These are phyloP conservation scores for Pampus argenteus DNA, from an alignment of 2,797 vertebrate genomes.

Conservation along the genomic window DNA sequence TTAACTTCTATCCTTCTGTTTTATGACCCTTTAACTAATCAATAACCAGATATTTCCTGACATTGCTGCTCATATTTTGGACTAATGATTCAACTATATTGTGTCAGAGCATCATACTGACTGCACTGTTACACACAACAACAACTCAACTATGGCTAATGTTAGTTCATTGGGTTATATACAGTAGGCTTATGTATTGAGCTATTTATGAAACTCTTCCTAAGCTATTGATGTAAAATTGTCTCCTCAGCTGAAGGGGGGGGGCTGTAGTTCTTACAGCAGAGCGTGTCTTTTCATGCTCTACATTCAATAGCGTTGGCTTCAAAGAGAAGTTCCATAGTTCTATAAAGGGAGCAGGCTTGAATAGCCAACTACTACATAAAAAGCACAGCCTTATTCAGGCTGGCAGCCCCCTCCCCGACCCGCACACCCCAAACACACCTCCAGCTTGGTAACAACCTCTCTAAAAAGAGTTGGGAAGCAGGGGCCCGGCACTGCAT, in stretches of 20 bases:
- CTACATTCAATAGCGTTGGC: conserved; percentile 35
- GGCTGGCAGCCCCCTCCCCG: conserved; percentile 22
- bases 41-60: not conserved
- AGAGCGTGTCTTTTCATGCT: conserved; percentile 23
- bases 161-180: not conserved
- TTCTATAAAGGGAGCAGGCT: conserved; percentile 47
- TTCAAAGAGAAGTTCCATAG: conserved; percentile 26
- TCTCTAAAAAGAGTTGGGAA: conserved; percentile 54
- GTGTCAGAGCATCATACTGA: too few species aligned
- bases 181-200: not conserved
- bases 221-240: too few species aligned
- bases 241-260: not conserved
- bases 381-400: conserved; percentile 29
- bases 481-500: conserved; percentile 21
- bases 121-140: too few species aligned
- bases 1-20: not conserved
- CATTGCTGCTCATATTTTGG: not conserved
- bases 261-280: not conserved
- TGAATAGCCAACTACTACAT: conserved; percentile 41
- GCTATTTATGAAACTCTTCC: not conserved
- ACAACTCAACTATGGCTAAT: too few species aligned
- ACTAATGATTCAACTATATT: conserved; percentile 1
- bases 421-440: conserved; percentile 14
- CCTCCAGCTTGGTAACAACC: conserved; percentile 48
- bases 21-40: not conserved